These are phyloP conservation scores for Dyspetes luteomarginatus DNA, from an alignment of 2,888 invertebrate genomes.

Conservation along the genomic window DNA sequence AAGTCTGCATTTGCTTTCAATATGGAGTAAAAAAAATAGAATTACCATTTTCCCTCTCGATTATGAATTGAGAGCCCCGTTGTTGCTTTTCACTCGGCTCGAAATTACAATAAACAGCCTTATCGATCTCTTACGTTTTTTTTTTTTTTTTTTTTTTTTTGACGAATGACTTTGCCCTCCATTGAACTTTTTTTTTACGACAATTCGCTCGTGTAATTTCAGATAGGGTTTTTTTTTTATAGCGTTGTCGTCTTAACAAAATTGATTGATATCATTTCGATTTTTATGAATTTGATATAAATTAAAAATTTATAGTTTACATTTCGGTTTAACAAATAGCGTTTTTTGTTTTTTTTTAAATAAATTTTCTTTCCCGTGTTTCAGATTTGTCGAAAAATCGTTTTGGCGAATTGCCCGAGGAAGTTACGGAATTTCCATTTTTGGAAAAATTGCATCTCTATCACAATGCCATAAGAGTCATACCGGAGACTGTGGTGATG, in stretches of 20 bases:
- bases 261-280: no score
- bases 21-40: background rate
- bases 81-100: no score
- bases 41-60: background rate
- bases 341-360: background rate
- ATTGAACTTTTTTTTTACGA: background rate
- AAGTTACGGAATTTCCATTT: constrained; percentile 93
- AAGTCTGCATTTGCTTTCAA: no score
- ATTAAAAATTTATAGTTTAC: background rate
- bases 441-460: constrained; percentile 95
- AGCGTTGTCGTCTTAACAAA: no score
- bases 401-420: constrained; percentile 95
- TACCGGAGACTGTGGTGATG: constrained; percentile 93
- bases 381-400: constrained; percentile 94
- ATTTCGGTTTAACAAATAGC: background rate
- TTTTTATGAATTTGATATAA: background rate
- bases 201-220: background rate
- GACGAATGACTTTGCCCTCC: no score
- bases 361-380: constrained; percentile 78
- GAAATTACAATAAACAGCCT: no score
- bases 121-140: no score
- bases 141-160: no score
- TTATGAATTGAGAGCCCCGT: no score
- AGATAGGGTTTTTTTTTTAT: no score
- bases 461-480: constrained; percentile 94